Conservation (phyloP, 1,140 invertebrate species). For the Micrasema minimum region DNA sequence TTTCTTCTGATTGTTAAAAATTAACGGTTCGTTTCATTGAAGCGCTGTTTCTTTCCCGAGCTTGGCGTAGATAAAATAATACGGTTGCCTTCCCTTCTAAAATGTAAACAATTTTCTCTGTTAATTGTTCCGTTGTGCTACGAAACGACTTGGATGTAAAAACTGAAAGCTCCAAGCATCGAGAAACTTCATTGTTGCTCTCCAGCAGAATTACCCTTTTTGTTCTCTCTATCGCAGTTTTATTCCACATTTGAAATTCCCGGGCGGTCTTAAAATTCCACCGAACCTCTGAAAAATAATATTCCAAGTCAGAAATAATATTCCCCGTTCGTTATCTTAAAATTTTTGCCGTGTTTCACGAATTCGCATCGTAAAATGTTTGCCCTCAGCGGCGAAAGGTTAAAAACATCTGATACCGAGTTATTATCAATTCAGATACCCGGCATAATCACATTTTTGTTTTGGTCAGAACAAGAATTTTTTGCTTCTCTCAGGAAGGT, state of each 20-base stretch:
- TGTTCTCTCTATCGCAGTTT: constrained; percentile 29
- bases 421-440: constrained; percentile 36
- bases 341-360: constrained; percentile 38
- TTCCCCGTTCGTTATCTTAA: constrained; percentile 31
- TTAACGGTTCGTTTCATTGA: neutral
- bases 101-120: constrained; percentile 13
- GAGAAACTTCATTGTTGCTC: constrained; percentile 35
- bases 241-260: constrained; percentile 31
- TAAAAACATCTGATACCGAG: constrained; percentile 35
- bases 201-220: constrained; percentile 15
- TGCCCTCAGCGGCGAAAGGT: constrained; percentile 23
- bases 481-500: no score
- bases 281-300: constrained; percentile 30
- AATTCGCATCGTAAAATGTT: constrained; percentile 35
- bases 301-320: constrained; percentile 32
- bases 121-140: constrained; percentile 29
- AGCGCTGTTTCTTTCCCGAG: neutral
- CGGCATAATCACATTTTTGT: neutral
- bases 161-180: constrained; percentile 13
- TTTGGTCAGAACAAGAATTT: neutral
- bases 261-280: constrained; percentile 29
- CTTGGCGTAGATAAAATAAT: no score
- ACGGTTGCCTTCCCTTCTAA: neutral
- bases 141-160: constrained; percentile 23
- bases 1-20: no score